Conservation (phyloP, 2,888 invertebrate species). For the Archips xylosteana region DNA sequence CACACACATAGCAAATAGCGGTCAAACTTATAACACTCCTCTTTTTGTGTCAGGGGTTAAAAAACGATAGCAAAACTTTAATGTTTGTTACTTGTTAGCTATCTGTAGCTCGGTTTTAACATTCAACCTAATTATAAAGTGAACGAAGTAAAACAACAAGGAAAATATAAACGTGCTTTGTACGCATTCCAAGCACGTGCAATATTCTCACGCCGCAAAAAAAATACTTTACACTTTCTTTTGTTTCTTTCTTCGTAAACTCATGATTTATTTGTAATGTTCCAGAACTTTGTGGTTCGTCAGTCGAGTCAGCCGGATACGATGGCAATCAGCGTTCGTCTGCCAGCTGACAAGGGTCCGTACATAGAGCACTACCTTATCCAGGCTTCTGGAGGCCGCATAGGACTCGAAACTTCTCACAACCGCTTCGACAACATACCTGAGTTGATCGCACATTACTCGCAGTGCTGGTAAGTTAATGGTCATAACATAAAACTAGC, state of each 20-base stretch:
- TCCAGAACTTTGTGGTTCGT: conserved; percentile 97
- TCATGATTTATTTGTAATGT: conserved; percentile 35
- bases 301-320: conserved; percentile 97
- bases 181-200: conserved; percentile 33
- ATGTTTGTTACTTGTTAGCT: too few relatives aligned
- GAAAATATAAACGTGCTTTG: conserved; percentile 13
- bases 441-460: conserved; percentile 96
- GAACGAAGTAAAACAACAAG: neutral
- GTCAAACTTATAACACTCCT: too few relatives aligned
- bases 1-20: too few relatives aligned
- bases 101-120: neutral
- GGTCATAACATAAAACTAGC: too few relatives aligned
- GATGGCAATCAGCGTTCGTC: conserved; percentile 97
- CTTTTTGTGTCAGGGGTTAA: too few relatives aligned
- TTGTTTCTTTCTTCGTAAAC: conserved; percentile 9
- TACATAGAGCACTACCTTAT: conserved; percentile 99
- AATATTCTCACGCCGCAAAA: conserved; percentile 28
- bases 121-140: neutral
- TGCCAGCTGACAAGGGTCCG: conserved; percentile 94
- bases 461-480: conserved; percentile 91
- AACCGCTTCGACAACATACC: conserved; percentile 97
- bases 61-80: too few relatives aligned
- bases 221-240: conserved; percentile 19
- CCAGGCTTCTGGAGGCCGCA: conserved; percentile 91
- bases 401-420: conserved; percentile 96